These are phyloP conservation scores for Pseudolaguvia tuberculata DNA, from an alignment of 2,113 vertebrate genomes.

Conservation along the genomic window DNA sequence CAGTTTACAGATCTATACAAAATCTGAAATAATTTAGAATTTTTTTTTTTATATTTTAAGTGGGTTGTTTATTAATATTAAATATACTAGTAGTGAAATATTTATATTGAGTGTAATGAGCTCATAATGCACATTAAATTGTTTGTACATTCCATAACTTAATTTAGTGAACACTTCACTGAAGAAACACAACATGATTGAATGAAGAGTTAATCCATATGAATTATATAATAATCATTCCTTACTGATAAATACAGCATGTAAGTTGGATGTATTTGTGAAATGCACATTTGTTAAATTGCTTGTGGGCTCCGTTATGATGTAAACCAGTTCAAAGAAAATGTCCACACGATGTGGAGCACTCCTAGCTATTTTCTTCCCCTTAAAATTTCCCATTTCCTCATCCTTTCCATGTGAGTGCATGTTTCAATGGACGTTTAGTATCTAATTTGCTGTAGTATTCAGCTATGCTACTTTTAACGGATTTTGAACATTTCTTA, in stretches of 20 bases:
- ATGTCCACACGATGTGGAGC: conserved; percentile 54
- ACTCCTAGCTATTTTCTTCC: conserved; percentile 62
- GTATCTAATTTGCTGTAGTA: conserved; percentile 72
- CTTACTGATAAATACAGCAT: conserved; percentile 24
- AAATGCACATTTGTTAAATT: conserved; percentile 29
- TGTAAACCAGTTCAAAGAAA: conserved; percentile 37
- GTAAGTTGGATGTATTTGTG: conserved; percentile 38
- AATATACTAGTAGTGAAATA: conserved; percentile 8
- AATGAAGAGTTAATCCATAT: conserved; percentile 1
- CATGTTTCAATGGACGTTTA: conserved; percentile 75
- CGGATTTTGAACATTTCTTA: conserved; percentile 72
- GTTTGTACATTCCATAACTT: conserved; percentile 19
- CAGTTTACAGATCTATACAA: conserved; percentile 35
- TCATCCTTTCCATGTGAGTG: conserved; percentile 64
- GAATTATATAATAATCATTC: conserved; percentile 15
- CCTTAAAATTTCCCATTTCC: conserved; percentile 56
- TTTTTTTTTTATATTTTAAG: conserved; percentile 38
- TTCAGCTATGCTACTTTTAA: conserved; percentile 74
- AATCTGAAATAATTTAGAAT: conserved; percentile 19
- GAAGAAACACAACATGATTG: neutral
- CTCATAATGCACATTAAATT: conserved; percentile 8
- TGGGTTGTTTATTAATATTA: conserved; percentile 30
- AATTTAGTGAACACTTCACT: conserved; percentile 19
- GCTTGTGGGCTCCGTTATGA: conserved; percentile 30
- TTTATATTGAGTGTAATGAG: conserved; percentile 10